These are phyloP conservation scores for Lasioglossum baleicum DNA, from an alignment of 1,140 invertebrate species.

Conservation along the genomic window DNA sequence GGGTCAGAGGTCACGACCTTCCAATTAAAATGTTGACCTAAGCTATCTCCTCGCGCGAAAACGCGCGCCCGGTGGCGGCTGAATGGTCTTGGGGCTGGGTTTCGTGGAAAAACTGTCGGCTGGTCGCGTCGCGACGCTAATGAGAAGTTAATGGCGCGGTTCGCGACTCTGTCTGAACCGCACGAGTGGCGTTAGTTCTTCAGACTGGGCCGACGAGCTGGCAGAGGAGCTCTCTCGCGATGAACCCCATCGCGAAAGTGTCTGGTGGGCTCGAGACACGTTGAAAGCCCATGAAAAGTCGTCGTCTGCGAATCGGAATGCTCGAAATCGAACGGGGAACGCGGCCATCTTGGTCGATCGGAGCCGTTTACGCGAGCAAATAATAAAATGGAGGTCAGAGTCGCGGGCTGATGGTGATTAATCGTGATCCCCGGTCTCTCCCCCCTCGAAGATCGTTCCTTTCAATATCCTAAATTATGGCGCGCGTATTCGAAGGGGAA, in stretches of 20 bases:
- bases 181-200: conserved; percentile 45
- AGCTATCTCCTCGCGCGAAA: conserved; percentile 17
- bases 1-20: conserved; percentile 28
- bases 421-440: background rate
- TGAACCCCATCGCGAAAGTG: conserved; percentile 28
- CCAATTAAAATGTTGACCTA: conserved; percentile 49
- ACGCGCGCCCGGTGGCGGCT: conserved; percentile 8
- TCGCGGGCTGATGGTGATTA: background rate
- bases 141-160: conserved; percentile 63
- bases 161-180: conserved; percentile 50
- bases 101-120: conserved; percentile 34
- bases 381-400: conserved; percentile 6
- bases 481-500: background rate
- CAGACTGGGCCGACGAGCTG: conserved; percentile 52
- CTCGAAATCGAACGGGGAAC: too few species aligned
- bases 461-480: background rate
- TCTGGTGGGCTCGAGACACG: background rate
- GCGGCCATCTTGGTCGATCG: too few species aligned
- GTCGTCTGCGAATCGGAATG: background rate
- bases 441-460: too few species aligned
- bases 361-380: background rate
- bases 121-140: conserved; percentile 43
- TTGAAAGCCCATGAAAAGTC: background rate
- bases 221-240: conserved; percentile 47
- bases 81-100: conserved; percentile 14